Percentiles rank a stretch among this genome's conserved stretches.
phyloP scores from a whole-genome alignment of 2,888 invertebrate species.

The Cephus runcator region DNA sequence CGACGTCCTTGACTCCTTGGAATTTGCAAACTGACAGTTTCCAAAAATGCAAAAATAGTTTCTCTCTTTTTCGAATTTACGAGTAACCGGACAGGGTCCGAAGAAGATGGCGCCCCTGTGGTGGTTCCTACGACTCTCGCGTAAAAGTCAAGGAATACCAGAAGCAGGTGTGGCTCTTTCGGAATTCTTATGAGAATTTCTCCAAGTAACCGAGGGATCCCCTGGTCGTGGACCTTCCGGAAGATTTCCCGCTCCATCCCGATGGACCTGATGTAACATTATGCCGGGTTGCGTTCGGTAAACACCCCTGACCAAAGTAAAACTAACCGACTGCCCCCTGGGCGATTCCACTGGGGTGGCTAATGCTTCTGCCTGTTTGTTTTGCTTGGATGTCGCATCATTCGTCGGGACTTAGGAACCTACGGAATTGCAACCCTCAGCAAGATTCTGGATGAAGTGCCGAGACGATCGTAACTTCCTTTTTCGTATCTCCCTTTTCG shows the following conservation, averaged over 20 bases:
- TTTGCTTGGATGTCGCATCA: neutral
- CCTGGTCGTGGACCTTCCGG: neutral
- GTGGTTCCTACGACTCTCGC: neutral
- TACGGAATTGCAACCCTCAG: neutral
- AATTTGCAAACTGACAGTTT: neutral
- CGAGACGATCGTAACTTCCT: neutral
- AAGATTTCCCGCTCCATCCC: neutral
- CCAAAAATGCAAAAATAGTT: accelerated
- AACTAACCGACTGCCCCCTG: slow-evolving; percentile 21
- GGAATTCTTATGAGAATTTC: neutral
- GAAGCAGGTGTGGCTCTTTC: neutral
- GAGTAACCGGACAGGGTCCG: neutral
- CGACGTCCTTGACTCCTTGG: neutral
- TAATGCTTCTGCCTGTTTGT: neutral
- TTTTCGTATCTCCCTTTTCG: neutral
- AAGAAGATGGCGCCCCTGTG: neutral
- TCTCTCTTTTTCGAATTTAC: neutral
- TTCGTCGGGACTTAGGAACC: neutral
- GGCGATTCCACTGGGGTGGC: neutral
- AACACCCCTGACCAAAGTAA: slow-evolving; percentile 35
- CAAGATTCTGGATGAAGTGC: neutral
- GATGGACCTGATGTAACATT: slow-evolving; percentile 26
- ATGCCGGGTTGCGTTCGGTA: slow-evolving; percentile 35
- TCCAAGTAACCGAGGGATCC: neutral
- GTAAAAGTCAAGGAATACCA: neutral